phyloP scores from a whole-genome alignment of 53 echinoderm and acorn worm species.

The Pentamera pediparva region DNA sequence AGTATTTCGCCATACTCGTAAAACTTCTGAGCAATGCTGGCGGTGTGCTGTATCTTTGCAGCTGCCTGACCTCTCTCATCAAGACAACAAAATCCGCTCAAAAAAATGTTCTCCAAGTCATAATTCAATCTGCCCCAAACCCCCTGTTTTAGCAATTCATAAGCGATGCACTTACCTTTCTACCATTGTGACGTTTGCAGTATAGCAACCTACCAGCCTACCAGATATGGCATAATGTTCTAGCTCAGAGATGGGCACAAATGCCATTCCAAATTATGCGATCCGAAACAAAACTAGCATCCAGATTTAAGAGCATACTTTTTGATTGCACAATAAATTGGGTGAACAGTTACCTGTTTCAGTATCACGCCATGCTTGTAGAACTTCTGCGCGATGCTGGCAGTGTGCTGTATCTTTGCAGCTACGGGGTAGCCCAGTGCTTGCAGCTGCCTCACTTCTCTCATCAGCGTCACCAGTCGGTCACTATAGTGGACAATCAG shows the following conservation, averaged over 20 bases:
- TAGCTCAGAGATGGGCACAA: too few relatives aligned
- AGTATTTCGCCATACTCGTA: constrained; percentile 97
- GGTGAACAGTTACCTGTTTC: constrained; percentile 63
- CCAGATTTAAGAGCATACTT: not conserved
- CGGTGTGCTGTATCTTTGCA: constrained; percentile 96
- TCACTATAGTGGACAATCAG: constrained; percentile 91
- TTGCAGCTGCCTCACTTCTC: constrained; percentile 89
- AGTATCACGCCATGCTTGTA: constrained; percentile 98
- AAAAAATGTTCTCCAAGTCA: too few relatives aligned
- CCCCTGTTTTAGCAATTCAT: too few relatives aligned
- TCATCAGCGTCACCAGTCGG: constrained; percentile 87
- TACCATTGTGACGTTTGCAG: too few relatives aligned
- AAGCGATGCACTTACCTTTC: too few relatives aligned
- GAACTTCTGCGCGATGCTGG: constrained; percentile 92
- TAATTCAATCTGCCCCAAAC: too few relatives aligned
- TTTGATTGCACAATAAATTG: not conserved
- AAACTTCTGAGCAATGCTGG: constrained; percentile 92
- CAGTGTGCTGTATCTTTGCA: constrained; percentile 93
- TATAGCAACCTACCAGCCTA: too few relatives aligned
- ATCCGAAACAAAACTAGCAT: too few relatives aligned
- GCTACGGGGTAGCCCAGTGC: constrained; percentile 90
- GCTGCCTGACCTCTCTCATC: constrained; percentile 90
- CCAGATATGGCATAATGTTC: too few relatives aligned
- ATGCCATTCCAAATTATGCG: too few relatives aligned
- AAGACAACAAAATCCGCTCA: too few relatives aligned